Evolutionary conservation across 30 jellyfish, hydroid and myxozoan genomes (phyloP).

Genomic region (Mastigias papua): DNA sequence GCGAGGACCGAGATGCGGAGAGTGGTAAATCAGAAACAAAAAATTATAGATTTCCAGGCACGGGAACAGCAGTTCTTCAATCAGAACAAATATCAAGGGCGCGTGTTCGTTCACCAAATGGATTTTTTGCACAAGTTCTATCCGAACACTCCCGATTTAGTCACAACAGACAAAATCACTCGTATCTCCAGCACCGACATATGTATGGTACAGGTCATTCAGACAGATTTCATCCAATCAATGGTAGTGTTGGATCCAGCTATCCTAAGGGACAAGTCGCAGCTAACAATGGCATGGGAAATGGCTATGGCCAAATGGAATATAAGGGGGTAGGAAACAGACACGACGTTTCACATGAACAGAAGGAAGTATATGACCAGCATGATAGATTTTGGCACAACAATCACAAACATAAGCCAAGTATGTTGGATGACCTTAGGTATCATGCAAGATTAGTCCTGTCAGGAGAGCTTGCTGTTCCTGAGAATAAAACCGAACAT

Average conservation of each 20-base stretch:
- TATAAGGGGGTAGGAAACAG: neutral
- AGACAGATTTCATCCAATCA: constrained; percentile 3
- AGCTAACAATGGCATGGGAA: neutral
- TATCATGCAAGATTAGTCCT: constrained; percentile 34
- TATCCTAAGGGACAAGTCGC: constrained; percentile 9
- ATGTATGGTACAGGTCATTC: constrained; percentile 7
- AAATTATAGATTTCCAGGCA: constrained; percentile 9
- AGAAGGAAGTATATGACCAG: constrained; percentile 9
- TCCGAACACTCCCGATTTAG: constrained; percentile 66
- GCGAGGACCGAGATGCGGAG: neutral
- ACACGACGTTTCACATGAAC: neutral
- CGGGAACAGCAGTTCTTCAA: constrained; percentile 2
- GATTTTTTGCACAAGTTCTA: constrained; percentile 67
- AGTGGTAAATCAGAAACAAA: constrained; percentile 12
- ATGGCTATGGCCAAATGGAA: neutral
- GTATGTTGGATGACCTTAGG: constrained; percentile 61
- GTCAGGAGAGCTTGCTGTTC: constrained; percentile 17
- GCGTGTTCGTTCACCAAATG: constrained; percentile 30
- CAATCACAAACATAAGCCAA: constrained; percentile 44
- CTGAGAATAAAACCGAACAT: neutral
- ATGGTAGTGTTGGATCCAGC: constrained; percentile 17
- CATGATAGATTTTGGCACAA: constrained; percentile 27
- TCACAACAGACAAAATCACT: constrained; percentile 20
- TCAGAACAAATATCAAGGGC: constrained; percentile 19
- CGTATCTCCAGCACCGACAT: neutral